These are phyloP conservation scores for Myiothlypis chrysogaster DNA, from an alignment of 2,797 vertebrate species.

Conservation along the genomic window DNA sequence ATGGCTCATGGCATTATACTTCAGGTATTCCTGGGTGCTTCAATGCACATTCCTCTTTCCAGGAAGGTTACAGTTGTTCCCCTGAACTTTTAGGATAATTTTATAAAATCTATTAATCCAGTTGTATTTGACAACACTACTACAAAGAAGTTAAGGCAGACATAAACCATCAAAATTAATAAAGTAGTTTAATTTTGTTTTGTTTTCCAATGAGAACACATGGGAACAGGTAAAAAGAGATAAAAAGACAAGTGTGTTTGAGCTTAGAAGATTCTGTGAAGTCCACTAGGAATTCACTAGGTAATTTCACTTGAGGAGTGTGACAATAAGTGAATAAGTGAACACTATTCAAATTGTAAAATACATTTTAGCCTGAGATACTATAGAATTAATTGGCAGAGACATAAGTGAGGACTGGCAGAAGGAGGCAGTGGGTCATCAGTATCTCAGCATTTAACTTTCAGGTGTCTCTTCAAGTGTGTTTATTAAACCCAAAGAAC, in stretches of 20 bases:
- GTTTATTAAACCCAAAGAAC: background rate
- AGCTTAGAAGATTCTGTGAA: background rate
- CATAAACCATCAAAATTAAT: background rate
- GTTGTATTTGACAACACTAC: background rate
- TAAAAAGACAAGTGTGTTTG: background rate
- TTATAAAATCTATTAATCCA: background rate
- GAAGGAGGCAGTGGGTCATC: background rate
- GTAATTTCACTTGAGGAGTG: background rate
- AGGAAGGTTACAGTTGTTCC: background rate
- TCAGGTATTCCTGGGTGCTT: background rate
- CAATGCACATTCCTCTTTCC: background rate
- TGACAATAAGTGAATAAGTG: background rate
- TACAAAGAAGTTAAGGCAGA: background rate
- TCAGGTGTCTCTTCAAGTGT: background rate
- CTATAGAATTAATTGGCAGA: background rate
- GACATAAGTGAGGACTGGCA: background rate
- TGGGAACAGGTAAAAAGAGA: accelerated
- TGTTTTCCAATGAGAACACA: background rate
- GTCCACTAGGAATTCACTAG: accelerated
- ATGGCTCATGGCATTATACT: background rate
- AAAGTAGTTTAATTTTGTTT: accelerated
- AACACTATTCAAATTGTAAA: background rate
- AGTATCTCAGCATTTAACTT: background rate
- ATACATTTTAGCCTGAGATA: background rate
- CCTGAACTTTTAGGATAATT: background rate